Conservation (phyloP, 1,140 invertebrate species). For the Akabosia matsudoensis region DNA sequence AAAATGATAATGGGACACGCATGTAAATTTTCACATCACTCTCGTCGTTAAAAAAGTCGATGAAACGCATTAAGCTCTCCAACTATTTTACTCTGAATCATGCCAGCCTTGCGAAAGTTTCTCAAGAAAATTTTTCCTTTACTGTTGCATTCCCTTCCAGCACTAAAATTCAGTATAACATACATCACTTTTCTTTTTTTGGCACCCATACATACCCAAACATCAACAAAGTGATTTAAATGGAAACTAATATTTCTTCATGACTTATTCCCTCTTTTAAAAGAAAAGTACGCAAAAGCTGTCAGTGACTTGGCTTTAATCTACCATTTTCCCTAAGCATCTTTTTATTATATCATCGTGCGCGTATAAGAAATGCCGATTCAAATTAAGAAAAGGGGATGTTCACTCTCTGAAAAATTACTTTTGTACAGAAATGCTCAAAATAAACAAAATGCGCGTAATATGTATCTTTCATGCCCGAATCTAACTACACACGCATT, state of each 20-base stretch:
- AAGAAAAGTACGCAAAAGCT: not conserved
- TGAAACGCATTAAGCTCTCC: not conserved
- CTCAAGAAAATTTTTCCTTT: not conserved
- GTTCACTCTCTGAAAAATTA: not conserved
- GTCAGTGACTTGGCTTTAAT: not conserved
- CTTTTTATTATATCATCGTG: not conserved
- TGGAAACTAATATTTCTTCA: constrained; percentile 7
- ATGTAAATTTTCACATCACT: not conserved
- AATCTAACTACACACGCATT: no score
- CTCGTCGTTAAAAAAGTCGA: not conserved
- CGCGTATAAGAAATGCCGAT: not conserved
- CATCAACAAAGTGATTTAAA: constrained; percentile 19
- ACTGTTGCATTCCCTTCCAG: not conserved
- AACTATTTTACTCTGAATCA: not conserved
- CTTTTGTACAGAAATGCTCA: not conserved
- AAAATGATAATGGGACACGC: not conserved
- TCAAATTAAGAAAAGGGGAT: not conserved
- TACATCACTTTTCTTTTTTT: not conserved
- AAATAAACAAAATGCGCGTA: no score
- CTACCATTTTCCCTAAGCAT: not conserved
- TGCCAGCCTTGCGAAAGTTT: not conserved
- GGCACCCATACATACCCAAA: not conserved
- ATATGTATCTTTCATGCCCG: no score
- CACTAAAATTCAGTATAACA: not conserved
- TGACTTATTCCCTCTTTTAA: not conserved